Percentiles rank a stretch among this genome's conserved stretches.
Evolutionary conservation across 2,797 vertebrate species (phyloP).

Genomic region (Coregonus ussuriensis): DNA sequence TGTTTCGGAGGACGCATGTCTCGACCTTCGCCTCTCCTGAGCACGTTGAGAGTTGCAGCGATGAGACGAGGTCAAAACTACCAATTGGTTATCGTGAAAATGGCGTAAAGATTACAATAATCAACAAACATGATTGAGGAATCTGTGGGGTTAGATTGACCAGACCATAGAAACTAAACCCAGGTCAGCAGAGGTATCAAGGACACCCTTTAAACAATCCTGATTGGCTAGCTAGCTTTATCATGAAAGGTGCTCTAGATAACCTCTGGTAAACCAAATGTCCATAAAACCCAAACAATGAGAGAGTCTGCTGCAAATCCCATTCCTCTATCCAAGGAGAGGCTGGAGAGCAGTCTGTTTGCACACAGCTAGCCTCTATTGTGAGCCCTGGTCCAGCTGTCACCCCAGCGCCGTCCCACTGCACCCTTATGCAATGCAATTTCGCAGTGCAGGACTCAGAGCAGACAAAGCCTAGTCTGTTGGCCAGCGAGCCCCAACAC

Average conservation of each 20-base stretch:
- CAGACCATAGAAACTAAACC: neutral
- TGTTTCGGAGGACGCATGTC: no score
- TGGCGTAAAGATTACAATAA: no score
- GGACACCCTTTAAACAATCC: neutral
- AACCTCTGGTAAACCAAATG: neutral
- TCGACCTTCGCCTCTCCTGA: neutral
- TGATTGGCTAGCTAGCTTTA: neutral
- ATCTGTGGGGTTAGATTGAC: neutral
- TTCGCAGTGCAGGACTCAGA: slow-evolving; percentile 74
- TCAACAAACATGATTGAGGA: neutral
- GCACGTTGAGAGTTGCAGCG: no score
- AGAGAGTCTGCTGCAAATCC: neutral
- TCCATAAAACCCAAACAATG: neutral
- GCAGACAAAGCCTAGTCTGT: slow-evolving; percentile 78
- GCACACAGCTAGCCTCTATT: slow-evolving; percentile 45
- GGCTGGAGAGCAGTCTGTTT: slow-evolving; percentile 36
- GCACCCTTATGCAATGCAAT: slow-evolving; percentile 71
- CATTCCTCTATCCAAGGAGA: slow-evolving; percentile 21
- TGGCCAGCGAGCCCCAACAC: slow-evolving; percentile 41
- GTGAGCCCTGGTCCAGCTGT: slow-evolving; percentile 65
- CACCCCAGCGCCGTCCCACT: slow-evolving; percentile 45
- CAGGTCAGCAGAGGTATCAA: neutral
- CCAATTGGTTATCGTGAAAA: no score
- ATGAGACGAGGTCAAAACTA: no score
- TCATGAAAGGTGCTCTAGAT: neutral